phyloP scores from a whole-genome alignment of 2,888 invertebrate species.

The Synergus itoensis region DNA sequence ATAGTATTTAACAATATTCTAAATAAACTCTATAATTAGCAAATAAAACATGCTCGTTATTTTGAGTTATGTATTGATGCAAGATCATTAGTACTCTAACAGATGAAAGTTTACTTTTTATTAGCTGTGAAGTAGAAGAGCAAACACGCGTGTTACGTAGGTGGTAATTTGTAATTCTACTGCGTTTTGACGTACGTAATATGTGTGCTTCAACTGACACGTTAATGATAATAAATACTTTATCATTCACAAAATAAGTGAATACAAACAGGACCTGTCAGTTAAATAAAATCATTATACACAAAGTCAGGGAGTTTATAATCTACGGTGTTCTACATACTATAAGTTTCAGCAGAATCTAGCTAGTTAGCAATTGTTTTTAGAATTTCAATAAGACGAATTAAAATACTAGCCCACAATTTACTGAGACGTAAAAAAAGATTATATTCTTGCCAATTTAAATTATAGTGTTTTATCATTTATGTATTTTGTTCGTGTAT shows the following conservation, averaged over 20 bases:
- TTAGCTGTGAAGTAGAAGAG: slow-evolving; percentile 31
- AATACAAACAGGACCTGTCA: no score
- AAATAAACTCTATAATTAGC: not conserved
- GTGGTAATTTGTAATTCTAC: slow-evolving; percentile 18
- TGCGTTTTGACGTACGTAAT: not conserved
- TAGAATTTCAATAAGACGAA: no score
- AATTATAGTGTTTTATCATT: not conserved
- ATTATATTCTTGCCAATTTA: not conserved
- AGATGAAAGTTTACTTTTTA: slow-evolving; percentile 2
- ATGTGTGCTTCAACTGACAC: not conserved
- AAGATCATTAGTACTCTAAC: not conserved
- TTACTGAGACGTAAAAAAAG: no score
- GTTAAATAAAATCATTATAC: no score
- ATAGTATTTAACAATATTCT: not conserved
- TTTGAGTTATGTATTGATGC: not conserved
- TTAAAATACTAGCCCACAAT: no score
- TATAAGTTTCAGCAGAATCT: no score
- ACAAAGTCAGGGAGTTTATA: no score
- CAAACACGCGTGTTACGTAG: slow-evolving; percentile 19
- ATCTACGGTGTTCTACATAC: no score
- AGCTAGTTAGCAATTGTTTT: no score
- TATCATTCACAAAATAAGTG: no score
- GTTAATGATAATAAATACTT: not conserved
- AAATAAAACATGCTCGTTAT: not conserved
- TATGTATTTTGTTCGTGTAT: not conserved